Percentiles rank a stretch among this genome's conserved stretches.
Evolutionary conservation across 2,113 vertebrate genomes (phyloP).

Genomic region (Pseudopodoces humilis): DNA sequence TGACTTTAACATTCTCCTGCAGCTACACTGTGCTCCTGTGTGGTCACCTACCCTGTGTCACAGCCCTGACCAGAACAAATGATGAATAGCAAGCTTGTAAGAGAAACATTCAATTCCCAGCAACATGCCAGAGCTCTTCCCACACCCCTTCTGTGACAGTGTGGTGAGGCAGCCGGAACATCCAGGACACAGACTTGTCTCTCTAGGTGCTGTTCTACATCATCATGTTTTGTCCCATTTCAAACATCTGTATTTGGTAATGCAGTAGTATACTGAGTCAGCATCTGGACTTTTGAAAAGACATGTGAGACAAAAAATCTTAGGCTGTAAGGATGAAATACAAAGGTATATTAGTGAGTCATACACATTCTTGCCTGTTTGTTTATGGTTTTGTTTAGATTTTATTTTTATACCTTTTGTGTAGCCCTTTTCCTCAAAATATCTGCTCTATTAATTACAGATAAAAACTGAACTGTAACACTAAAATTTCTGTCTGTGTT

Average conservation of each 20-base stretch:
- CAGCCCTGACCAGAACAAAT: conserved; percentile 20
- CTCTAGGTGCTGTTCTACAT: neutral
- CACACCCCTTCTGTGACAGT: neutral
- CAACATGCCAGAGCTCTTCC: neutral
- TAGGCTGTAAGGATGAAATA: neutral
- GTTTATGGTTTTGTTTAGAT: neutral
- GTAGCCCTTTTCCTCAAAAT: neutral
- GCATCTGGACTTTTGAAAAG: neutral
- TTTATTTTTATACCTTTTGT: neutral
- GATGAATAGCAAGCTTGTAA: neutral
- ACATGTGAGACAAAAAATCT: neutral
- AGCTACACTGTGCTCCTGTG: conserved; percentile 37
- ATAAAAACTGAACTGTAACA: neutral
- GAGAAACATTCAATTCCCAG: neutral
- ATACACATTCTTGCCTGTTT: neutral
- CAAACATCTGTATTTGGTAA: neutral
- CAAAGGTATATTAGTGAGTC: neutral
- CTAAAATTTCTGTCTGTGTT: neutral
- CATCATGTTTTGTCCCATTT: neutral
- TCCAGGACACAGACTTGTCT: neutral
- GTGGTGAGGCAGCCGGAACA: rapidly evolving
- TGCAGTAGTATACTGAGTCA: neutral
- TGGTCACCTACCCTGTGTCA: conserved; percentile 45
- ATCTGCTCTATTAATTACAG: neutral
- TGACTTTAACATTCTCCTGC: conserved; percentile 46